Conservation (phyloP, 2,797 vertebrate species). For the Petrocephalus sullivani region DNA sequence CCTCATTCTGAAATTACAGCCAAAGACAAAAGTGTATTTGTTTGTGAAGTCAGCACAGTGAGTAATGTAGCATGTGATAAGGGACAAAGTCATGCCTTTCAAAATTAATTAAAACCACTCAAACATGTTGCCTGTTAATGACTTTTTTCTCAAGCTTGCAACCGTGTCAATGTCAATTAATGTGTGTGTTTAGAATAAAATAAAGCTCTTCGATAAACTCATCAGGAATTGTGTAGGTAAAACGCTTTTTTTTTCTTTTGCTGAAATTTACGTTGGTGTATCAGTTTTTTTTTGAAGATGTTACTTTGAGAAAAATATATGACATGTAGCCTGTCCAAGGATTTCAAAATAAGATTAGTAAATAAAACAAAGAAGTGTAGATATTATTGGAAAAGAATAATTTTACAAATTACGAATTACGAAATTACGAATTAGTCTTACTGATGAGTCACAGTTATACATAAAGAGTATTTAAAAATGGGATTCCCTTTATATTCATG, state of each 20-base stretch:
- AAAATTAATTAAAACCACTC: conserved; percentile 14
- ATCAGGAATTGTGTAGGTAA: not conserved
- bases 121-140: conserved; percentile 1
- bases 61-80: conserved; percentile 1
- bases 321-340: not conserved
- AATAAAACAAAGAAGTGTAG: not conserved
- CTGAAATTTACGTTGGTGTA: not conserved
- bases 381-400: not conserved
- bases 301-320: not conserved
- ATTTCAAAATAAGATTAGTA: not conserved
- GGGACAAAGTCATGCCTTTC: conserved; percentile 12
- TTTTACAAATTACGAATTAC: not conserved
- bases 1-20: not conserved
- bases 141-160: not conserved
- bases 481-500: not conserved
- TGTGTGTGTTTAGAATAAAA: not conserved
- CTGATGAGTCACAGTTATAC: not conserved
- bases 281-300: not conserved
- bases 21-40: conserved; percentile 1
- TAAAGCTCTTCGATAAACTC: not conserved
- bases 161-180: not conserved
- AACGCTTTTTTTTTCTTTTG: not conserved
- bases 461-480: not conserved
- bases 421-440: not conserved
- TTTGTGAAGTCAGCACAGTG: conserved; percentile 4